Conservation (phyloP, 1,140 invertebrate species). For the Cyphomyrmex costatus region DNA sequence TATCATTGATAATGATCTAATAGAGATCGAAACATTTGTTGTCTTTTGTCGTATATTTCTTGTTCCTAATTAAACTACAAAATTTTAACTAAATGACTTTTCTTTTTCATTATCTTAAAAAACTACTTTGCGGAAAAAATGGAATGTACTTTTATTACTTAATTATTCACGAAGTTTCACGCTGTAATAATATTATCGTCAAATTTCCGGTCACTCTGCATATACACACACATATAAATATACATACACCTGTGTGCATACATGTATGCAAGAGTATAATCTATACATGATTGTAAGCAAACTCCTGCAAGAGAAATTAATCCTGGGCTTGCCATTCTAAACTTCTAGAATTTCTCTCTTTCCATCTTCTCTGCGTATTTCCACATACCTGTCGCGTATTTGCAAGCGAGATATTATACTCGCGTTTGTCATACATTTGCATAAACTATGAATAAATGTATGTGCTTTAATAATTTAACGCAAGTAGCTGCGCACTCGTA, state of each 20-base stretch:
- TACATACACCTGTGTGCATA: not conserved
- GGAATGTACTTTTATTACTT: no score
- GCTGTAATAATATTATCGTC: no score
- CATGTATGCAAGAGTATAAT: not conserved
- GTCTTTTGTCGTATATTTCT: no score
- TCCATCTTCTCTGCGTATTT: not conserved
- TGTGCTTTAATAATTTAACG: conserved; percentile 13
- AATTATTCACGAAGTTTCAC: no score
- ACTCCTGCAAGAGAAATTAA: conserved; percentile 49
- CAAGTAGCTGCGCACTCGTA: not conserved
- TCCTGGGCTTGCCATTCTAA: conserved; percentile 12
- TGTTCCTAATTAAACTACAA: no score
- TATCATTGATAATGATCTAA: no score
- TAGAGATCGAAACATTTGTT: no score
- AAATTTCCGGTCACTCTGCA: no score
- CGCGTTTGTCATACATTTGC: conserved; percentile 33
- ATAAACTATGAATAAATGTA: conserved; percentile 51
- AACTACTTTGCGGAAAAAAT: no score
- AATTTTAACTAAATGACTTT: no score
- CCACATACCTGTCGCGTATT: not conserved
- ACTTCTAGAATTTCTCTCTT: conserved; percentile 53
- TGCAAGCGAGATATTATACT: conserved; percentile 19
- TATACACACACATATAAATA: not conserved
- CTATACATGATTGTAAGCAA: conserved; percentile 25
- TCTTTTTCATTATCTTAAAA: no score